A percentile compares a stretch with the other conserved stretches of the same genome.
phyloP scores from a whole-genome alignment of 1,140 invertebrate genomes.

The Onthophagus taurus region DNA sequence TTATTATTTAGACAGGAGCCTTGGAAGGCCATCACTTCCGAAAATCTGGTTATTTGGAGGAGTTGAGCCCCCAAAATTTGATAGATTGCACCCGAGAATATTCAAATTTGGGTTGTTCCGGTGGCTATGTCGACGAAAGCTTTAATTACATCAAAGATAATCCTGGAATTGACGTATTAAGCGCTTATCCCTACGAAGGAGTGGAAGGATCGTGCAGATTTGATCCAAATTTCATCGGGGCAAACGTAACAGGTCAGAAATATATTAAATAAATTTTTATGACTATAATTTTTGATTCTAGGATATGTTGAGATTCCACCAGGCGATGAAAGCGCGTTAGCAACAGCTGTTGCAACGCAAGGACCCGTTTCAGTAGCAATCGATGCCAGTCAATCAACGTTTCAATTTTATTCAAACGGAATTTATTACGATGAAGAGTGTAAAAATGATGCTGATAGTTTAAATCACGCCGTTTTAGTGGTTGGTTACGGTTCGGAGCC shows the following conservation, averaged over 20 bases:
- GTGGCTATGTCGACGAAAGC: slow-evolving; percentile 52
- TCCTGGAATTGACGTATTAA: slow-evolving; percentile 51
- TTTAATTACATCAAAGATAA: slow-evolving; percentile 54
- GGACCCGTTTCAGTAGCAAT: slow-evolving; percentile 69
- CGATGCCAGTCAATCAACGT: slow-evolving; percentile 63
- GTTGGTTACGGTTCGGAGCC: slow-evolving; percentile 66
- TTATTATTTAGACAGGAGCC: slow-evolving; percentile 46
- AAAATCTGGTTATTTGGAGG: slow-evolving; percentile 55
- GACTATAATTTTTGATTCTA: background rate
- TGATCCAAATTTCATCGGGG: background rate
- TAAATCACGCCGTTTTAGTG: slow-evolving; percentile 48
- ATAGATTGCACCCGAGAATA: slow-evolving; percentile 46
- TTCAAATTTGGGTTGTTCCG: slow-evolving; percentile 53
- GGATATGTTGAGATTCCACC: slow-evolving; percentile 56
- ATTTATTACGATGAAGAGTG: slow-evolving; percentile 45
- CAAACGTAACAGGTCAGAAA: slow-evolving; percentile 1
- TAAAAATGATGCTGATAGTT: slow-evolving; percentile 43
- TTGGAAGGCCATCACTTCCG: slow-evolving; percentile 70
- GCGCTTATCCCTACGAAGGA: slow-evolving; percentile 42
- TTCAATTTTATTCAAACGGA: slow-evolving; percentile 71
- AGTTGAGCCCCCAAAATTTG: slow-evolving; percentile 54
- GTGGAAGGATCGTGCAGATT: slow-evolving; percentile 19
- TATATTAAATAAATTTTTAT: background rate
- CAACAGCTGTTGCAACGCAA: slow-evolving; percentile 65
- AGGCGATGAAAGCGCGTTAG: slow-evolving; percentile 59